phyloP scores from a whole-genome alignment of 1,140 invertebrate genomes.

The Lepeophtheirus salmonis region DNA sequence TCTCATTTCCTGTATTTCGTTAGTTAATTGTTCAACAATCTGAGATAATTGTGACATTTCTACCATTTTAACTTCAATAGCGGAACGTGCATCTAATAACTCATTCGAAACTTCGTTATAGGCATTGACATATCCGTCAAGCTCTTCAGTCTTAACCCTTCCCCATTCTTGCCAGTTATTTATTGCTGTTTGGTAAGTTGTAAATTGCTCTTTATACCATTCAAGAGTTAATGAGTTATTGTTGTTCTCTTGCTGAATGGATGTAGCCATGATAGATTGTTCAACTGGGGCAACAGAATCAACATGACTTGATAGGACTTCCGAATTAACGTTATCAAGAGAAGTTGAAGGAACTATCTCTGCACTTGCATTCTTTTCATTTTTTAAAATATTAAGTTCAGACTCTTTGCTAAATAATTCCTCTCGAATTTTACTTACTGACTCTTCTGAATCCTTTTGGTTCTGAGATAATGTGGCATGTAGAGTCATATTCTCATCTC shows the following conservation, averaged over 20 bases:
- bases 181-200: conserved; percentile 8
- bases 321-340: no score
- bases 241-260: background rate
- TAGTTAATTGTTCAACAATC: background rate
- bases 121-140: background rate
- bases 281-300: background rate
- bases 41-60: background rate
- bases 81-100: background rate
- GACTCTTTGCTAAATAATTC: background rate
- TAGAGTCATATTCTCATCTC: background rate
- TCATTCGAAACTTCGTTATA: background rate
- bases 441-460: background rate
- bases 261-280: no score
- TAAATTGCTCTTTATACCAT: background rate
- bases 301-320: background rate
- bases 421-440: background rate
- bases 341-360: background rate
- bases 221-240: background rate
- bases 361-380: background rate
- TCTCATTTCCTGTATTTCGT: background rate
- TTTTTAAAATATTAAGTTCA: background rate
- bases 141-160: conserved; percentile 3
- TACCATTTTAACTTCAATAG: background rate
- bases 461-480: background rate
- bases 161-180: conserved; percentile 14